These are phyloP conservation scores for Cheilosia soror DNA, from an alignment of 2,888 invertebrate species.

Conservation along the genomic window DNA sequence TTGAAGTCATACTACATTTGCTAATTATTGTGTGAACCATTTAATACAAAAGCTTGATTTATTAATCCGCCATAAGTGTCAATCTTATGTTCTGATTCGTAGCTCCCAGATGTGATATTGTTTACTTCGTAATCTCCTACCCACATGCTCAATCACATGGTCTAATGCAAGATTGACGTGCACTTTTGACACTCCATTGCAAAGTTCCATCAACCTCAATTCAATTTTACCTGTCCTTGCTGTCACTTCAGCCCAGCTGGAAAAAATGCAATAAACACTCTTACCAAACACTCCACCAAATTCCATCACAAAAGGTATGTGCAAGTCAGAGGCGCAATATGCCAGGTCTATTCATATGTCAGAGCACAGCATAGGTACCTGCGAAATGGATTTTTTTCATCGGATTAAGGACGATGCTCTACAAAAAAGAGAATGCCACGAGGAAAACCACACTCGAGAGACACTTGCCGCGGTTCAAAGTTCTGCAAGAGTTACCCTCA, in stretches of 20 bases:
- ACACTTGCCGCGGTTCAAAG: slow-evolving; percentile 2
- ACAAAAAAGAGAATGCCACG: slow-evolving; percentile 6
- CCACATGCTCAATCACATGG: no score
- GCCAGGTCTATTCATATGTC: slow-evolving; percentile 2
- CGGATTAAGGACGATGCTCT: slow-evolving; percentile 22
- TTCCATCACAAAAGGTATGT: slow-evolving; percentile 10
- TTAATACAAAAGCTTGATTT: no score
- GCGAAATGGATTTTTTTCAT: slow-evolving; percentile 3
- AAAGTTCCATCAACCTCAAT: neutral
- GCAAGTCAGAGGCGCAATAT: slow-evolving; percentile 20
- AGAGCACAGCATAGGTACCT: neutral
- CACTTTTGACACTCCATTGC: neutral
- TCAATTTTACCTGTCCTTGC: neutral
- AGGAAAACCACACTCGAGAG: slow-evolving; percentile 1
- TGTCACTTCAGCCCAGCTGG: neutral
- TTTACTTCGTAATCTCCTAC: no score
- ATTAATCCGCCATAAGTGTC: no score
- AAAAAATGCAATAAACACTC: slow-evolving; percentile 5
- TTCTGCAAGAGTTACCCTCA: neutral
- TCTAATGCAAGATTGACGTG: no score
- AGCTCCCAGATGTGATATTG: no score
- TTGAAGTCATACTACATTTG: no score
- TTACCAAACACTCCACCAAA: neutral
- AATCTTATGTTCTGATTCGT: no score
- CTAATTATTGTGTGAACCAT: no score